Conservation (phyloP, 1,140 invertebrate species). For the Zophobas morio region DNA sequence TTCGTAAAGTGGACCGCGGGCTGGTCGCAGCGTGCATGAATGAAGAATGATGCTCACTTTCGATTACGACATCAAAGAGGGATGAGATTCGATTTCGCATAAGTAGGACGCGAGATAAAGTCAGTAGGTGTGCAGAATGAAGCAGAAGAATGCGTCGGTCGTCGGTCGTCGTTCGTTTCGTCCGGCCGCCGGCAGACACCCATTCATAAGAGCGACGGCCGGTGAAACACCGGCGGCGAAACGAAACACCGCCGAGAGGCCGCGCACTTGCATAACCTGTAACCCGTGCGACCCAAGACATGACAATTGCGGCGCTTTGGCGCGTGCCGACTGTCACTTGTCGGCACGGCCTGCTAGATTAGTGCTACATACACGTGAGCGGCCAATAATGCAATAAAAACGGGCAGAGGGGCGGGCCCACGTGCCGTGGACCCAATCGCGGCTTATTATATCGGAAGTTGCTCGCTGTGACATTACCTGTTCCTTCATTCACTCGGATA, state of each 20-base stretch:
- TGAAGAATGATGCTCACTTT: slow-evolving; percentile 51
- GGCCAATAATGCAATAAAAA: slow-evolving; percentile 59
- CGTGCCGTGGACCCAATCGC: slow-evolving; percentile 57
- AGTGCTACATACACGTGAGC: slow-evolving; percentile 53
- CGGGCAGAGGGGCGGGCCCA: slow-evolving; percentile 55
- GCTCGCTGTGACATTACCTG: slow-evolving; percentile 58
- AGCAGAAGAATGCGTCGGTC: slow-evolving; percentile 42
- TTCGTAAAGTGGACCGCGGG: slow-evolving; percentile 5
- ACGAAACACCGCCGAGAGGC: slow-evolving; percentile 16
- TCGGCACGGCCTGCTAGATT: slow-evolving; percentile 50
- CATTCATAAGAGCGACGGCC: slow-evolving; percentile 45
- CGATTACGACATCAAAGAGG: slow-evolving; percentile 48
- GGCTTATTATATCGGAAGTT: slow-evolving; percentile 57
- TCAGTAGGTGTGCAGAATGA: slow-evolving; percentile 5
- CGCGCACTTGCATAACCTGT: slow-evolving; percentile 42
- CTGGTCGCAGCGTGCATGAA: slow-evolving; percentile 30
- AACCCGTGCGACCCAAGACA: slow-evolving; percentile 51
- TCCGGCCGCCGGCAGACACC: neutral
- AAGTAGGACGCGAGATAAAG: slow-evolving; percentile 54
- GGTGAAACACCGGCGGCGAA: neutral
- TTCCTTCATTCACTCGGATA: slow-evolving; percentile 55
- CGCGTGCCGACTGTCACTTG: slow-evolving; percentile 56
- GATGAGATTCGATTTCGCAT: slow-evolving; percentile 56
- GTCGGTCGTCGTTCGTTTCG: neutral
- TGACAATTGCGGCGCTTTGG: slow-evolving; percentile 53